Conservation (phyloP, 2,113 vertebrate genomes). For the Trachemys scripta region DNA sequence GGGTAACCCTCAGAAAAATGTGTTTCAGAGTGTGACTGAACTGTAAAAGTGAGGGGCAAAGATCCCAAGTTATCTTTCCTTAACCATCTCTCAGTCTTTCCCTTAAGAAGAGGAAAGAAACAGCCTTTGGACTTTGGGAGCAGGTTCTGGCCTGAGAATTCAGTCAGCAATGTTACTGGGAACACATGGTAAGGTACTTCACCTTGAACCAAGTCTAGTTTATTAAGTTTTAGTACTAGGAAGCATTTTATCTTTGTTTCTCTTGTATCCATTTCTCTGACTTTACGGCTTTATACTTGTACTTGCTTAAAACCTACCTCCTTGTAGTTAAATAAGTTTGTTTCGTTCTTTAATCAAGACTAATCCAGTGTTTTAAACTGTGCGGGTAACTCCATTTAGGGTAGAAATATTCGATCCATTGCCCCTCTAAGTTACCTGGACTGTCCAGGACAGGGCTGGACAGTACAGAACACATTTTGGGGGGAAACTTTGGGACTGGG, state of each 20-base stretch:
- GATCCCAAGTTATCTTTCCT: too few relatives aligned
- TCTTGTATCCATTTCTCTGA: too few relatives aligned
- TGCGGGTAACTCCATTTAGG: neutral
- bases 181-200: neutral
- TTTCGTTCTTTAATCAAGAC: neutral
- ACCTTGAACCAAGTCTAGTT: neutral
- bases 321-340: neutral
- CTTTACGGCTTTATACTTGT: too few relatives aligned
- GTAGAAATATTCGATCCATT: neutral
- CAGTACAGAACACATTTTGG: too few relatives aligned
- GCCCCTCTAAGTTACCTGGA: neutral
- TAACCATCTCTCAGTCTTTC: too few relatives aligned
- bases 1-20: neutral
- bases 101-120: neutral
- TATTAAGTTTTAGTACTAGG: neutral
- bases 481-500: too few relatives aligned
- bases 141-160: neutral
- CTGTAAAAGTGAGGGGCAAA: neutral
- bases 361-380: neutral
- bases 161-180: neutral
- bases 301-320: too few relatives aligned
- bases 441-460: neutral
- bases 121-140: neutral
- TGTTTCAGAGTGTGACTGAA: neutral
- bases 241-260: neutral